Evolutionary conservation across 37 sponge, comb jelly and placozoan genomes (phyloP).

Genomic region (Ianthella basta): DNA sequence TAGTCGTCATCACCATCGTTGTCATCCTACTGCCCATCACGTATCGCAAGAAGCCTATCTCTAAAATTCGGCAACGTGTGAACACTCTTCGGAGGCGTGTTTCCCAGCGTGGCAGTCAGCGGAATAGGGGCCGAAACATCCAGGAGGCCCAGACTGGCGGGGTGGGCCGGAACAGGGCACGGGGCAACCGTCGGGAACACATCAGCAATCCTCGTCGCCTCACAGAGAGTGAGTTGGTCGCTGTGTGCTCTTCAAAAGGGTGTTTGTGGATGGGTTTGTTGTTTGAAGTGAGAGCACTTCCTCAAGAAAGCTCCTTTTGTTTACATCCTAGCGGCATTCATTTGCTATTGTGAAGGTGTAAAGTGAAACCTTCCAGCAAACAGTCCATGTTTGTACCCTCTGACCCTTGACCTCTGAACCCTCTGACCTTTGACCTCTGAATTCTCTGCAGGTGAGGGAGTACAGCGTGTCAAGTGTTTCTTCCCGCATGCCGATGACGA

Average conservation of each 20-base stretch:
- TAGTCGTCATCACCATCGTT: conserved; percentile 55
- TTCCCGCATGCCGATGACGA: conserved; percentile 65
- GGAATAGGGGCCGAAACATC: not conserved
- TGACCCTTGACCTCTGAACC: too few relatives aligned
- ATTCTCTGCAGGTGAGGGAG: conserved; percentile 66
- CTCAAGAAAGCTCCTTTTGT: not conserved
- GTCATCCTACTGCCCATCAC: conserved; percentile 77
- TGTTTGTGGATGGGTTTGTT: not conserved
- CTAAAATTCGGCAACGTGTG: conserved; percentile 14
- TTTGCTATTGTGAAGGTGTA: not conserved
- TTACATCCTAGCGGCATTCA: not conserved
- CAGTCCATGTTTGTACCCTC: too few relatives aligned
- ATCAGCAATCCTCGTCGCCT: not conserved
- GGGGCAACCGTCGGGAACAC: not conserved
- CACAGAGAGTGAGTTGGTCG: conserved; percentile 26
- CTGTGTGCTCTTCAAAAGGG: not conserved
- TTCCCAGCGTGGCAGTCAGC: not conserved
- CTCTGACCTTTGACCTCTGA: too few relatives aligned
- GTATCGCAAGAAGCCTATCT: conserved; percentile 72
- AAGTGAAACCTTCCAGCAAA: too few relatives aligned
- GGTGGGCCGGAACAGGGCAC: conserved; percentile 18
- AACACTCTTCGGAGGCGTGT: conserved; percentile 24
- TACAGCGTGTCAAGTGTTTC: conserved; percentile 52
- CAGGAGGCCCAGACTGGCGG: conserved; percentile 37
- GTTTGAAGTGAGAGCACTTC: not conserved